Conservation (phyloP, 2,113 vertebrate genomes). For the Onychostoma macrolepis region DNA sequence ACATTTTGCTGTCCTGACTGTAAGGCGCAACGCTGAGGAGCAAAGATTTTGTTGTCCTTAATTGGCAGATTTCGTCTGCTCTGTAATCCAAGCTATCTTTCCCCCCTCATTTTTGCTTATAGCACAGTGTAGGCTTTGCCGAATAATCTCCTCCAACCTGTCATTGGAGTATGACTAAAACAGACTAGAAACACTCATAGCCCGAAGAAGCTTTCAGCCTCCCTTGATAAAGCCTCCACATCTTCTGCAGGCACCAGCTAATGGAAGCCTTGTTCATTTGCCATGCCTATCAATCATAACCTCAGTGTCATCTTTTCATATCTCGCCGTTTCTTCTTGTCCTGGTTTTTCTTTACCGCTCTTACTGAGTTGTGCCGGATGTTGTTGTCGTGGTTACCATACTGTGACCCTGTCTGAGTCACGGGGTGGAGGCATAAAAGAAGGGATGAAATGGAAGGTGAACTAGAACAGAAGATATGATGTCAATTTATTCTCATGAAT, state of each 20-base stretch:
- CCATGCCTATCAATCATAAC: slow-evolving; percentile 76
- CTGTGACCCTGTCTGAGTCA: slow-evolving; percentile 68
- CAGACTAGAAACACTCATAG: slow-evolving; percentile 9
- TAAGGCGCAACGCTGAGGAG: slow-evolving; percentile 4
- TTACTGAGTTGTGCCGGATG: slow-evolving; percentile 34
- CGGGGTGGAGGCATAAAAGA: slow-evolving; percentile 47
- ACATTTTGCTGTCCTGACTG: slow-evolving; percentile 17
- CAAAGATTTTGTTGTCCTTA: slow-evolving; percentile 23
- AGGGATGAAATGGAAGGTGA: slow-evolving; percentile 55
- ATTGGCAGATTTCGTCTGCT: slow-evolving; percentile 34
- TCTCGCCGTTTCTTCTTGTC: slow-evolving; percentile 65
- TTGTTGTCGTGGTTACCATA: slow-evolving; percentile 67
- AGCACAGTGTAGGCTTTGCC: slow-evolving; percentile 35
- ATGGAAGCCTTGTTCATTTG: slow-evolving; percentile 73
- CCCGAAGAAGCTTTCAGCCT: slow-evolving; percentile 1
- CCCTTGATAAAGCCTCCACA: slow-evolving; percentile 45
- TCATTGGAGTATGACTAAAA: slow-evolving; percentile 12
- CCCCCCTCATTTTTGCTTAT: slow-evolving; percentile 32
- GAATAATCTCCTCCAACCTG: slow-evolving; percentile 37
- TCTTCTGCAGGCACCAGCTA: slow-evolving; percentile 67
- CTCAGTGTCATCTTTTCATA: slow-evolving; percentile 68
- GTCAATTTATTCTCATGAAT: slow-evolving; percentile 50
- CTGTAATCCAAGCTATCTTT: slow-evolving; percentile 29
- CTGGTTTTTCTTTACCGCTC: slow-evolving; percentile 25
- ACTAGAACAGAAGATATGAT: slow-evolving; percentile 51